Evolutionary conservation across 2,888 invertebrate genomes (phyloP).

Genomic region (Strigamia transsilvanica): DNA sequence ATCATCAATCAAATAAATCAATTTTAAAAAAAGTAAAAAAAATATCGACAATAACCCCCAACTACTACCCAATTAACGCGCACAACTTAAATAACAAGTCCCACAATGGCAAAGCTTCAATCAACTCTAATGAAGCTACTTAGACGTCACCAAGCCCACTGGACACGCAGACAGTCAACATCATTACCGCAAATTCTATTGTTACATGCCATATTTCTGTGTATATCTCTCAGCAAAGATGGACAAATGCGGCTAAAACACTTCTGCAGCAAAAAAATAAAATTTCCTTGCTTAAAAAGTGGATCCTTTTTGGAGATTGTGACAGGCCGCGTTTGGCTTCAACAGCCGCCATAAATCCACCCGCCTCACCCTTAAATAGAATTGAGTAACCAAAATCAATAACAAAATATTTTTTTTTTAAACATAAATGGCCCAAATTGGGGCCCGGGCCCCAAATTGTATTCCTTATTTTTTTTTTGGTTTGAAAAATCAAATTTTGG

Average conservation of each 20-base stretch:
- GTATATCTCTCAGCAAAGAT: not conserved
- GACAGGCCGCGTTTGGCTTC: too few species aligned
- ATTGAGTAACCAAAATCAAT: too few species aligned
- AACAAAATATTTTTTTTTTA: too few species aligned
- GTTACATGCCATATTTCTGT: not conserved
- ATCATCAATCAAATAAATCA: not conserved
- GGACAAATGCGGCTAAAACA: not conserved
- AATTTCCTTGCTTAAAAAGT: not conserved
- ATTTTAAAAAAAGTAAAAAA: not conserved
- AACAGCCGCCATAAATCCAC: too few species aligned
- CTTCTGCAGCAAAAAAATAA: not conserved
- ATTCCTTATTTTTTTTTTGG: too few species aligned
- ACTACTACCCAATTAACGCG: not conserved
- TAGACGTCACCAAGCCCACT: conserved; percentile 21
- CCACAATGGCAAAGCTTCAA: conserved; percentile 5
- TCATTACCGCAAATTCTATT: conserved; percentile 27
- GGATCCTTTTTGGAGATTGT: not conserved
- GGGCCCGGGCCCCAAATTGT: too few species aligned
- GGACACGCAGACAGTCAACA: conserved; percentile 21
- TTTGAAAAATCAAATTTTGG: too few species aligned
- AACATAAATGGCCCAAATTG: too few species aligned
- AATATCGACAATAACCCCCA: conserved; percentile 5
- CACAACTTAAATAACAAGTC: not conserved
- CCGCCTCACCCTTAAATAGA: too few species aligned
- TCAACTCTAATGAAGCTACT: conserved; percentile 47